phyloP scores from a whole-genome alignment of 2,888 invertebrate genomes.

The Nomada goodeniana region DNA sequence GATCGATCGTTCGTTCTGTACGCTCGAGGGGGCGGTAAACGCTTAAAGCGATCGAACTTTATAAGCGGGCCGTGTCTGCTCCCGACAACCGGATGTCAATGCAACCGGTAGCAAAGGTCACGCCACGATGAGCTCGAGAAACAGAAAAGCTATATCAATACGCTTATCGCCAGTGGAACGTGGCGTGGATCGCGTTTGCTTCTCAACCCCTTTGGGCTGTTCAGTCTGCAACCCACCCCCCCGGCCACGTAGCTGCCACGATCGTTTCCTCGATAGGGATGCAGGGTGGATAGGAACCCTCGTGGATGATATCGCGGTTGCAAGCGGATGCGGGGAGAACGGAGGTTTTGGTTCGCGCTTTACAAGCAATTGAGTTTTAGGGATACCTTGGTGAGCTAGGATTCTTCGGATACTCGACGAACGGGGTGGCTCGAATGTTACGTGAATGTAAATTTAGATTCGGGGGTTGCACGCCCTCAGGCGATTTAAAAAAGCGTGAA shows the following conservation, averaged over 20 bases:
- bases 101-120: constrained; percentile 43
- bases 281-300: not conserved
- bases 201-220: constrained; percentile 18
- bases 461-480: too few species aligned
- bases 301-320: not conserved
- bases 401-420: too few species aligned
- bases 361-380: not conserved
- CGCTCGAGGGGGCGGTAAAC: constrained; percentile 22
- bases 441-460: too few species aligned
- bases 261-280: constrained; percentile 16
- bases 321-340: not conserved
- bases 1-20: constrained; percentile 28
- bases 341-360: not conserved
- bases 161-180: constrained; percentile 24
- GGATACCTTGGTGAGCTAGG: too few species aligned
- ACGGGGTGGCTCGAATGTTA: too few species aligned
- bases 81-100: constrained; percentile 58
- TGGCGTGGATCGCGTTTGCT: not conserved
- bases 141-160: constrained; percentile 33
- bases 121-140: constrained; percentile 33
- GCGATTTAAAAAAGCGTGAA: too few species aligned
- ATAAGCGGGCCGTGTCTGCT: constrained; percentile 34
- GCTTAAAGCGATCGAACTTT: constrained; percentile 53
- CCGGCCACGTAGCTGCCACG: constrained; percentile 12
- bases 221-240: constrained; percentile 17